Evolutionary conservation across 2,888 invertebrate species (phyloP).

Genomic region (Ernsta delagoae): DNA sequence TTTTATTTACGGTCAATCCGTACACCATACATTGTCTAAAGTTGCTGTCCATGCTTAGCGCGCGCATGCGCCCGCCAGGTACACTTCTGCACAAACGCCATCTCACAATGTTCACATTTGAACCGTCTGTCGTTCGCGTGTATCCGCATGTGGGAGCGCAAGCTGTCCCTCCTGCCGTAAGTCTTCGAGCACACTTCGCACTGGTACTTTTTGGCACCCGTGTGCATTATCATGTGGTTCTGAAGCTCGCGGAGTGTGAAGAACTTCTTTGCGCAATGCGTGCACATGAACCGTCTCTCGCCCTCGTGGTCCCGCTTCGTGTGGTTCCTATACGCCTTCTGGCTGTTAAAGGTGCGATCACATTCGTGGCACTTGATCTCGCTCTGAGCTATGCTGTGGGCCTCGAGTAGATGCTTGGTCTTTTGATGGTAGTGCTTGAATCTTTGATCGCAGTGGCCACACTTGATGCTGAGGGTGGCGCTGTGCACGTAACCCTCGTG

Average conservation of each 20-base stretch:
- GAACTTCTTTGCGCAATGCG: conserved; percentile 45
- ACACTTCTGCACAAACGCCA: conserved; percentile 53
- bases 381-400: conserved; percentile 45
- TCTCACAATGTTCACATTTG: conserved; percentile 51
- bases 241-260: conserved; percentile 58
- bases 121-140: conserved; percentile 53
- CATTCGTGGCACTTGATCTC: conserved; percentile 51
- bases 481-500: conserved; percentile 41
- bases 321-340: conserved; percentile 47
- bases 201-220: conserved; percentile 47
- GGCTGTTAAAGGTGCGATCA: conserved; percentile 46
- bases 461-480: conserved; percentile 58
- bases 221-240: conserved; percentile 59
- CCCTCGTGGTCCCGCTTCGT: conserved; percentile 50
- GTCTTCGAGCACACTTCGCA: conserved; percentile 51
- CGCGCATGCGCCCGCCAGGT: conserved; percentile 52
- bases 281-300: conserved; percentile 47
- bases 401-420: conserved; percentile 46
- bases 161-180: conserved; percentile 45
- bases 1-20: too few relatives aligned
- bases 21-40: too few relatives aligned
- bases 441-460: conserved; percentile 49
- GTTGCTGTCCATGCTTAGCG: conserved; percentile 47
- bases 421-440: conserved; percentile 40
- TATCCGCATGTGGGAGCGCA: conserved; percentile 57